Evolutionary conservation across 2,888 invertebrate species (phyloP).

Genomic region (Drosophila austrosaltans): DNA sequence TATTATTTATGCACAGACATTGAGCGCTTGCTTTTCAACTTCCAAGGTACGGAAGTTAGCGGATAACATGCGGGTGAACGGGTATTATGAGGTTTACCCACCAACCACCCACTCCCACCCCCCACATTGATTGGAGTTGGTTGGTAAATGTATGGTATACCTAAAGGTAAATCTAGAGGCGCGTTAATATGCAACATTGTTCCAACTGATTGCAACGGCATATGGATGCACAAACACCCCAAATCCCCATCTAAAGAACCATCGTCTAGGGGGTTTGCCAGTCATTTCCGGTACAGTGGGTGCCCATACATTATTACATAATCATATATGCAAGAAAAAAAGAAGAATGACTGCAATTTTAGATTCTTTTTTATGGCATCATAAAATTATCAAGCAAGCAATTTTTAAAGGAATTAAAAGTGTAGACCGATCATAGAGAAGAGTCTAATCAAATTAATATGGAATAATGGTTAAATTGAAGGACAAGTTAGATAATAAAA

Average conservation of each 20-base stretch:
- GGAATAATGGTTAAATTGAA: too few relatives aligned
- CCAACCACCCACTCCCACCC: too few relatives aligned
- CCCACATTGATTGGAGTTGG: conserved; percentile 16
- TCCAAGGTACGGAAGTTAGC: conserved; percentile 13
- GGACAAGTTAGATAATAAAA: too few relatives aligned
- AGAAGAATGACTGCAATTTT: too few relatives aligned
- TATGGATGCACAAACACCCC: neutral
- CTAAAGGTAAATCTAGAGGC: conserved; percentile 6
- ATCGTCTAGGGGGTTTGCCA: neutral
- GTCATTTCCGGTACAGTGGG: conserved; percentile 12
- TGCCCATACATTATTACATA: neutral
- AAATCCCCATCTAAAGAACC: neutral
- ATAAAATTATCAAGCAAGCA: too few relatives aligned
- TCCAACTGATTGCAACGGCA: conserved; percentile 70
- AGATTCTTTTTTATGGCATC: too few relatives aligned
- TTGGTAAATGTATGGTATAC: neutral
- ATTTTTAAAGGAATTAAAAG: too few relatives aligned
- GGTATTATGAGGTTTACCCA: neutral
- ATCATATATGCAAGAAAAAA: too few relatives aligned
- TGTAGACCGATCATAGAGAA: too few relatives aligned
- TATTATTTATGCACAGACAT: conserved; percentile 76
- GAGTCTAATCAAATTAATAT: too few relatives aligned
- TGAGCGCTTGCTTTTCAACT: conserved; percentile 44
- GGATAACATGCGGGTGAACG: conserved; percentile 9
- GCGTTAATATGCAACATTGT: conserved; percentile 76